Evolutionary conservation across 2,888 invertebrate genomes (phyloP).

Genomic region (Brachylomia viminalis): DNA sequence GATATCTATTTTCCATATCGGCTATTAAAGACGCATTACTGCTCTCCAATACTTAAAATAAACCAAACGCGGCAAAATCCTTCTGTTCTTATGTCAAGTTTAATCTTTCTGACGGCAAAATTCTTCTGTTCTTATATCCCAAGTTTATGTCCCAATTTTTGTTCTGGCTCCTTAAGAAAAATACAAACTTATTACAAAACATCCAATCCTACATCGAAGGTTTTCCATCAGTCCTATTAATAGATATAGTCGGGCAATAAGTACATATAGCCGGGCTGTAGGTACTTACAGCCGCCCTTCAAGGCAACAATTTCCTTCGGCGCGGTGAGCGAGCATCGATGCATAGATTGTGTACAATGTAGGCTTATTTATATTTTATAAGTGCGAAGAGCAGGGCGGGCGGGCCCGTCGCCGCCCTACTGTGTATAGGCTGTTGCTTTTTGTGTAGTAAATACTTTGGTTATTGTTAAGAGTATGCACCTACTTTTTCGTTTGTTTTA

Average conservation of each 20-base stretch:
- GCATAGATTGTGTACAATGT: slow-evolving; percentile 72
- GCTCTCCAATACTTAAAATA: too few species aligned
- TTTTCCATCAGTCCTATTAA: slow-evolving; percentile 10
- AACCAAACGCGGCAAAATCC: too few species aligned
- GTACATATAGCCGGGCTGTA: neutral
- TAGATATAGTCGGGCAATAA: neutral
- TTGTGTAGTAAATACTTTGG: neutral
- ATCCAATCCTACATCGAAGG: slow-evolving; percentile 31
- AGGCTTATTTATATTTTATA: slow-evolving; percentile 80
- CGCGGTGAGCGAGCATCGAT: slow-evolving; percentile 65
- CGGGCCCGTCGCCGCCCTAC: slow-evolving; percentile 73
- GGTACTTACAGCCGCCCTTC: slow-evolving; percentile 47
- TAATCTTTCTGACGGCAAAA: neutral
- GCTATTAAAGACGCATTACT: too few species aligned
- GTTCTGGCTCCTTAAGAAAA: neutral
- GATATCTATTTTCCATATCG: too few species aligned
- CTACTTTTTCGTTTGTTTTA: too few species aligned
- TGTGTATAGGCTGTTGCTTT: slow-evolving; percentile 52
- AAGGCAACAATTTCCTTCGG: slow-evolving; percentile 68
- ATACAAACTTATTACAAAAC: neutral
- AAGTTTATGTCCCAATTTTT: neutral
- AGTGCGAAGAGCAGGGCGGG: slow-evolving; percentile 77
- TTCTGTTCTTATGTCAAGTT: too few species aligned
- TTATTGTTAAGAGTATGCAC: too few species aligned
- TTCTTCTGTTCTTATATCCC: too few species aligned